These are phyloP conservation scores for Danaus melanippus DNA, from an alignment of 1,140 invertebrate species.

Conservation along the genomic window DNA sequence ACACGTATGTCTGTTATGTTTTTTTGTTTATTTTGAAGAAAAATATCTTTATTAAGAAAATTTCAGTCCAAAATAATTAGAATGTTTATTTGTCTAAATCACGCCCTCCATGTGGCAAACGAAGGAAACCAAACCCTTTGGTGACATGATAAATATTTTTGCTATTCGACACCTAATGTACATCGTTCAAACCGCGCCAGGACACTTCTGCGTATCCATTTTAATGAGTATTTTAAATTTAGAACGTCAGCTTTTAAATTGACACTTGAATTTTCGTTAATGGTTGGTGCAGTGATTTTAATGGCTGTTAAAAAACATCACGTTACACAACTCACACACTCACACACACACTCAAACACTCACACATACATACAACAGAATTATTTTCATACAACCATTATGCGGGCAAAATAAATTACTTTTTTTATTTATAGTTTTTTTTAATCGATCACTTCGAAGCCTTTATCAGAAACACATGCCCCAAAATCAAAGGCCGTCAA, in stretches of 20 bases:
- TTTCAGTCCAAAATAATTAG: no score
- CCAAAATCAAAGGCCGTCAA: conserved; percentile 31
- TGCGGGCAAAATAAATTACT: no score
- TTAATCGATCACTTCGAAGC: conserved; percentile 20
- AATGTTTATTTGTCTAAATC: conserved; percentile 5
- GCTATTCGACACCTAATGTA: conserved; percentile 43
- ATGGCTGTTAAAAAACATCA: no score
- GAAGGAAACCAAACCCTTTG: conserved; percentile 43
- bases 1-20: no score
- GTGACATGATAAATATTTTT: conserved; percentile 54
- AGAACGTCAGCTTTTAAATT: conserved; percentile 49
- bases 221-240: conserved; percentile 49
- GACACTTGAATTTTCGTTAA: conserved; percentile 20
- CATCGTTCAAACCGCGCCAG: conserved; percentile 27
- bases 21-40: no score
- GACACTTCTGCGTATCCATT: conserved; percentile 52
- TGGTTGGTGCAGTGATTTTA: conserved; percentile 9
- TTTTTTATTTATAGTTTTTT: conserved; percentile 1
- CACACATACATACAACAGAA: no score
- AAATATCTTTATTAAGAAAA: no score
- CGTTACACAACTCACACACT: no score
- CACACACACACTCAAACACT: no score
- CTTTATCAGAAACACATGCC: conserved; percentile 55
- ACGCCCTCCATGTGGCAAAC: conserved; percentile 28
- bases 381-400: no score